These are phyloP conservation scores for Dolomedes plantarius DNA, from an alignment of 2,888 invertebrate genomes.

Conservation along the genomic window DNA sequence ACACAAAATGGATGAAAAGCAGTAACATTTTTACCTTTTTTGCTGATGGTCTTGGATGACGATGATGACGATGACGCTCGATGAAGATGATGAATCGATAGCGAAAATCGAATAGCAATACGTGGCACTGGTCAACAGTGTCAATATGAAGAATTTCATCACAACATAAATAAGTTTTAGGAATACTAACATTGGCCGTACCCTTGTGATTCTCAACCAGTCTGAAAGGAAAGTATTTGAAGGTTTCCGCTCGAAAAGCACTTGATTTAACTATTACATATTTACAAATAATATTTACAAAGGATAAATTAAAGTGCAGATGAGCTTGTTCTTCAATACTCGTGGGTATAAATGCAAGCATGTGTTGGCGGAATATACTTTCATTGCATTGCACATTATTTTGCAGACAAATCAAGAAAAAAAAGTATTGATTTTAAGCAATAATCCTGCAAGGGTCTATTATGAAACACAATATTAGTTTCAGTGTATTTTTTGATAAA, in stretches of 20 bases:
- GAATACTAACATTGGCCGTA: constrained; percentile 22
- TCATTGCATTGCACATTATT: too few relatives aligned
- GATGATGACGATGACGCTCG: not conserved
- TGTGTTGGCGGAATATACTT: too few relatives aligned
- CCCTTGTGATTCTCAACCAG: constrained; percentile 33
- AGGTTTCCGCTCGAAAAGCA: not conserved
- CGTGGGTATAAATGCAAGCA: too few relatives aligned
- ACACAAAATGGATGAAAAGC: constrained; percentile 37
- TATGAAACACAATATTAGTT: too few relatives aligned
- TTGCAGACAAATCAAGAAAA: too few relatives aligned
- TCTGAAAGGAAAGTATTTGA: not conserved
- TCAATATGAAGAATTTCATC: constrained; percentile 11
- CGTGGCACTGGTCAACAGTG: constrained; percentile 44
- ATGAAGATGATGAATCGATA: constrained; percentile 5
- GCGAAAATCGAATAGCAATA: not conserved
- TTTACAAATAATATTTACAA: constrained; percentile 1
- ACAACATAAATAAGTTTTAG: constrained; percentile 45
- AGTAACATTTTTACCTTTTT: constrained; percentile 47
- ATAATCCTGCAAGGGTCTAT: too few relatives aligned
- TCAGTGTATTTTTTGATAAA: too few relatives aligned
- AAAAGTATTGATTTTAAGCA: too few relatives aligned
- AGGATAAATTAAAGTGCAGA: not conserved
- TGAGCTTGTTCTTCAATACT: not conserved
- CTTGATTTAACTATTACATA: not conserved
- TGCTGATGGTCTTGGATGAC: constrained; percentile 34